Evolutionary conservation across 37 sponge, comb jelly and placozoan genomes (phyloP), one percentile per base, ranked within the genome.

Genomic region (Agelas oroides): DNA sequence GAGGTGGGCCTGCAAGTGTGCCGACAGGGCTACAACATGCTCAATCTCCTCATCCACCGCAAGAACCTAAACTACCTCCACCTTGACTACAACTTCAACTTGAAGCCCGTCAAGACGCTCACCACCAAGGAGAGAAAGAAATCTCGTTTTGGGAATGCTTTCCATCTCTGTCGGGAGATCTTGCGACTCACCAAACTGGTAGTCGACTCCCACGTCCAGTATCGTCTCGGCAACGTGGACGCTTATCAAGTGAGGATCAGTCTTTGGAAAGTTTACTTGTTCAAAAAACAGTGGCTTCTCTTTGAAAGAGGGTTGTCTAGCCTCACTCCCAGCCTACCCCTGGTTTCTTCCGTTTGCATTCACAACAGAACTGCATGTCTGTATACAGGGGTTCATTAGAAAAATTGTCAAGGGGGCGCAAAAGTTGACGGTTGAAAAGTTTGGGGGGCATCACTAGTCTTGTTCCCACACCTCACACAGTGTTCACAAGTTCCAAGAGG

Each of bases 21-120:
- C 82, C 87, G 97, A 64, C 99, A 99, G 85, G 99, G 99, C n/a
- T 99, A 99, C 96, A 99, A 99, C 94, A 99, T 99, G 99, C 83
- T 99, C 64, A 99, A 99, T 83, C 86, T 99, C 27, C 92, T 99
- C 64, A 99, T 99, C 53, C 99, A 99, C 67, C 93, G 99, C 40
- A 99, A 99, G 90, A 97, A 97, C 82, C 94, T 99, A 40, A 99
- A 99, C 92, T 99, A 99, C 80, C 95, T 99, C 35, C 99, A 99
- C 72, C 89, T 99, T 24, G 99, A 99, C 88, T 99, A 95, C 88
- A 99, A 99, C 86, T 99, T 99, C 89, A 99, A 99, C 80, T 86
- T 99, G 59, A 99, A 99, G 69, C 99, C 99, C 25, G 97, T 97
- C 69, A 99, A 99, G 83, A 99, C 99, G 0, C 92, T 99, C 75